Evolutionary conservation across 2,888 invertebrate species (phyloP).

Genomic region (Lepidocyrtoides sp.): DNA sequence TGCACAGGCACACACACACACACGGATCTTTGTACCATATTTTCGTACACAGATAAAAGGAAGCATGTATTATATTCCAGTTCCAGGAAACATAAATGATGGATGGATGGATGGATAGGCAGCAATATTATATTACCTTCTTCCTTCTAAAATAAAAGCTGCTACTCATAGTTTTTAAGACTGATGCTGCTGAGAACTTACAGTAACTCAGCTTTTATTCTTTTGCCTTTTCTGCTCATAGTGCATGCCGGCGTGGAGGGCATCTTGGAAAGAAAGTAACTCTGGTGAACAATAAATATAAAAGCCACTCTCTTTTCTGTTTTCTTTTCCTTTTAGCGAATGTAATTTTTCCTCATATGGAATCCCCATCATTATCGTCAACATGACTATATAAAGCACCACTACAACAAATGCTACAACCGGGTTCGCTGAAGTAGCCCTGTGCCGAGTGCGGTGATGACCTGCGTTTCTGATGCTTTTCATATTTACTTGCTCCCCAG

Average conservation of each 20-base stretch:
- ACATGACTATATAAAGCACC: neutral
- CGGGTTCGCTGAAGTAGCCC: neutral
- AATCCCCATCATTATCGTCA: neutral
- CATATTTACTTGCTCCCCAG: slow-evolving; percentile 33
- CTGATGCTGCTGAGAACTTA: neutral
- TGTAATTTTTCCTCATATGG: slow-evolving; percentile 47
- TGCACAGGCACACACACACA: neutral
- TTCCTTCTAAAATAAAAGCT: neutral
- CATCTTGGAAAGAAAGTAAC: neutral
- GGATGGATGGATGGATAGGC: neutral
- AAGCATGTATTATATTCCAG: too few species aligned
- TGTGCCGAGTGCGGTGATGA: neutral
- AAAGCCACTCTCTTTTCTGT: slow-evolving; percentile 17
- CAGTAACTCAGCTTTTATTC: too few species aligned
- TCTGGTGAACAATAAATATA: slow-evolving; percentile 16
- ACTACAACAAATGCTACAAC: neutral
- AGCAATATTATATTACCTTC: neutral
- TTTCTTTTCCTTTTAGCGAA: neutral
- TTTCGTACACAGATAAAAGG: neutral
- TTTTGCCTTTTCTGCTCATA: neutral
- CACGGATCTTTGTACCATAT: neutral
- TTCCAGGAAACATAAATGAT: too few species aligned
- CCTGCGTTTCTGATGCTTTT: neutral
- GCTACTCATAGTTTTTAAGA: neutral
- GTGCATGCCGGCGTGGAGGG: neutral